A percentile compares a stretch with the other conserved stretches of the same genome.
Conservation (phyloP, 2,888 invertebrate species). For the Caenorhabditis wallacei region DNA sequence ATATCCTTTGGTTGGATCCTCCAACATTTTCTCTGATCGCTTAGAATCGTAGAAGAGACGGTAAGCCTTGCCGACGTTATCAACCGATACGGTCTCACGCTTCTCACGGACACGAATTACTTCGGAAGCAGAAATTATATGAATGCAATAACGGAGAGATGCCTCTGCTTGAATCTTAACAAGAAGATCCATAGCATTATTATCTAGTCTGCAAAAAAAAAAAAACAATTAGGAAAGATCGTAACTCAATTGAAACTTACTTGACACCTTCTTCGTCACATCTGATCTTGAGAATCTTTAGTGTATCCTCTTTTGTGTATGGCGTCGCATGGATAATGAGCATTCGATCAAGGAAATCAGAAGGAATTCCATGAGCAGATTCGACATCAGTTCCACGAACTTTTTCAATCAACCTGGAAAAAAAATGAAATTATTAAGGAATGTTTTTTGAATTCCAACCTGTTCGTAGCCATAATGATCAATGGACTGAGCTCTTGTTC, state of each 20-base stretch:
- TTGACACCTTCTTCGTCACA: conserved; percentile 97
- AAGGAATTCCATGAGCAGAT: conserved; percentile 97
- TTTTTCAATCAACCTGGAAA: conserved; percentile 84
- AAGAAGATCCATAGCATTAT: conserved; percentile 92
- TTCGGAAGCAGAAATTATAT: conserved; percentile 95
- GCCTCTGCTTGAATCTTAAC: conserved; percentile 95
- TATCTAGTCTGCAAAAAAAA: conserved; percentile 88
- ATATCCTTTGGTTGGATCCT: conserved; percentile 21
- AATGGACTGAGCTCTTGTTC: conserved; percentile 97
- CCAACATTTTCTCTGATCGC: conserved; percentile 84
- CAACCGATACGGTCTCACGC: conserved; percentile 85
- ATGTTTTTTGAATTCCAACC: conserved; percentile 86
- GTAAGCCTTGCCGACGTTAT: conserved; percentile 96
- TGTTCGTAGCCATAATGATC: conserved; percentile 98
- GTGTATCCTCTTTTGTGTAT: conserved; percentile 72
- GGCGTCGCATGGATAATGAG: conserved; percentile 87
- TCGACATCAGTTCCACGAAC: conserved; percentile 95
- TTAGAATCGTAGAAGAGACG: conserved; percentile 95
- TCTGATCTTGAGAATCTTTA: conserved; percentile 72
- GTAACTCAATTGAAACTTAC: conserved; percentile 63
- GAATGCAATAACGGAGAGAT: conserved; percentile 96
- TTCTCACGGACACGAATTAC: conserved; percentile 90
- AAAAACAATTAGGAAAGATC: neutral
- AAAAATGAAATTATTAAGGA: neutral
- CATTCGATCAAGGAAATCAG: conserved; percentile 91